These are phyloP conservation scores for Scleropages formosus DNA, from an alignment of 2,797 vertebrate genomes.

Conservation along the genomic window DNA sequence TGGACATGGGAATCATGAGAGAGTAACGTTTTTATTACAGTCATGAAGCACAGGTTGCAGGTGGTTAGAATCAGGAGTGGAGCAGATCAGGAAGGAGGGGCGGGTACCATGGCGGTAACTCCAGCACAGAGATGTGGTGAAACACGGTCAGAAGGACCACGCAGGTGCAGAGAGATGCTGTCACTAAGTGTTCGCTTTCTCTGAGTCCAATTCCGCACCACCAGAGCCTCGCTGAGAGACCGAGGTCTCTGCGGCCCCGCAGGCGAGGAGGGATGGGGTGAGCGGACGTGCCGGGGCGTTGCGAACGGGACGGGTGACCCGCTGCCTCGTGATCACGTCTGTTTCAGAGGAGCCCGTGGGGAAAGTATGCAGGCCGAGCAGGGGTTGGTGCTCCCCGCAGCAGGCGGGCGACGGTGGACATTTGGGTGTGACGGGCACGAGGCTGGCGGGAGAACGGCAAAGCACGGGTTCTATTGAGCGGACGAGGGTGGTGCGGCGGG, in stretches of 20 bases:
- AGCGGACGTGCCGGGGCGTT: too few species aligned
- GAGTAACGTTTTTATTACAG: conserved; percentile 14
- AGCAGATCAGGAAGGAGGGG: background rate
- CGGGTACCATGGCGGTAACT: background rate
- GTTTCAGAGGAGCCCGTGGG: too few species aligned
- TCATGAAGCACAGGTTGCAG: background rate
- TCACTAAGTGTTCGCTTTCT: background rate
- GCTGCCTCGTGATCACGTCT: too few species aligned
- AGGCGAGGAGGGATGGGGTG: background rate
- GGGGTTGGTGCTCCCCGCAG: too few species aligned
- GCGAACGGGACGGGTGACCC: too few species aligned
- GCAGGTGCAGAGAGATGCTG: background rate
- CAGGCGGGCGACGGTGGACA: too few species aligned
- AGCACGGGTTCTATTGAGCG: background rate
- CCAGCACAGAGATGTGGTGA: background rate
- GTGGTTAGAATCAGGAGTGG: background rate
- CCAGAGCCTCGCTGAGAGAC: background rate
- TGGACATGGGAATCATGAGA: background rate
- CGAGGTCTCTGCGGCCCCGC: background rate
- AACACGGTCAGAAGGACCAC: background rate
- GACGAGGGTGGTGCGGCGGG: background rate
- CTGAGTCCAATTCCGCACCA: background rate
- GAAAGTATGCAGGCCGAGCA: too few species aligned
- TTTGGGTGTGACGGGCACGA: background rate
- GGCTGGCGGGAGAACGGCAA: background rate